Evolutionary conservation across 2,888 invertebrate species (phyloP).

Genomic region (Tetragonisca angustula): DNA sequence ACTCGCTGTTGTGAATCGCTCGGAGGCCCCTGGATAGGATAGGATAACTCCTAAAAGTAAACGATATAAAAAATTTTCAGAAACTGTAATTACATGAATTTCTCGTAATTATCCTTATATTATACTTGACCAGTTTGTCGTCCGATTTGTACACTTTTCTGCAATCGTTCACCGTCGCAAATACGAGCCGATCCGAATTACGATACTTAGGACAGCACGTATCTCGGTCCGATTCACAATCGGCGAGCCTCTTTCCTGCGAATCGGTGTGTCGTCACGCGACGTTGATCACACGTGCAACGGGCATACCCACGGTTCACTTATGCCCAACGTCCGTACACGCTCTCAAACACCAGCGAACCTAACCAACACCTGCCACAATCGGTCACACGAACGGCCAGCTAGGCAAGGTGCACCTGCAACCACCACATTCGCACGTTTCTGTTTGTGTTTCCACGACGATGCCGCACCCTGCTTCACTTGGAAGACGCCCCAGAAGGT

Average conservation of each 20-base stretch:
- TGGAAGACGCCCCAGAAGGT: slow-evolving; percentile 70
- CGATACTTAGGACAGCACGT: too few relatives aligned
- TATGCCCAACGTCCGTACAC: slow-evolving; percentile 3
- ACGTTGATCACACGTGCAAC: slow-evolving; percentile 47
- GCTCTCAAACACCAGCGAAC: neutral
- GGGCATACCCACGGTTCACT: slow-evolving; percentile 49
- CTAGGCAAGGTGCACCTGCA: slow-evolving; percentile 60
- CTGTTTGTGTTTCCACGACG: slow-evolving; percentile 58
- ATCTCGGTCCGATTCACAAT: neutral
- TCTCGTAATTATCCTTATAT: too few relatives aligned
- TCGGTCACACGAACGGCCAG: slow-evolving; percentile 20
- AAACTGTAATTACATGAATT: too few relatives aligned
- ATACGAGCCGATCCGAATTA: neutral
- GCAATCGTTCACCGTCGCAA: neutral
- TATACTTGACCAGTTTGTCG: too few relatives aligned
- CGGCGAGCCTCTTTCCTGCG: slow-evolving; percentile 41
- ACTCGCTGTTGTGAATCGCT: too few relatives aligned
- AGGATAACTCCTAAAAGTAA: too few relatives aligned
- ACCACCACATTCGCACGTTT: slow-evolving; percentile 32
- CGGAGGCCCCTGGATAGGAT: too few relatives aligned
- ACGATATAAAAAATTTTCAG: too few relatives aligned
- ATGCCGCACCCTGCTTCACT: slow-evolving; percentile 73
- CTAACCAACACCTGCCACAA: slow-evolving; percentile 41
- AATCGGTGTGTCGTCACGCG: slow-evolving; percentile 65
- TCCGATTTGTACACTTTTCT: neutral